Evolutionary conservation across 2,113 vertebrate species (phyloP).

Genomic region (Pteronura brasiliensis): DNA sequence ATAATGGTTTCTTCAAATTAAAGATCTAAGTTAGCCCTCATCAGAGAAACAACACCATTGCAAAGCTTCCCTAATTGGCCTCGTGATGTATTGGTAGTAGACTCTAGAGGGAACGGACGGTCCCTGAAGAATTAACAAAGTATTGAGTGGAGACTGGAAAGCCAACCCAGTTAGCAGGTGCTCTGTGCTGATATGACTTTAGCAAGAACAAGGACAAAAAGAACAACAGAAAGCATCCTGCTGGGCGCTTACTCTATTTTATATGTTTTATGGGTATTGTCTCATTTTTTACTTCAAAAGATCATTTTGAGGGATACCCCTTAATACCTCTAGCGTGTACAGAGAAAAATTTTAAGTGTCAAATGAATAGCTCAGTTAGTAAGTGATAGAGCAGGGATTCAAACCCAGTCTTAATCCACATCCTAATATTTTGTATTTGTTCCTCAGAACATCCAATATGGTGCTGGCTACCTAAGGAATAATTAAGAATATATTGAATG

Average conservation of each 20-base stretch:
- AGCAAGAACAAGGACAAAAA: background rate
- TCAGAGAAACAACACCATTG: background rate
- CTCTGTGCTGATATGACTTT: background rate
- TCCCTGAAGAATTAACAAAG: background rate
- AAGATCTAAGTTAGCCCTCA: background rate
- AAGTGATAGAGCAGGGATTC: background rate
- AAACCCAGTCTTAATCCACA: background rate
- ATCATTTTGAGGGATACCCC: background rate
- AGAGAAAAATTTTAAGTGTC: background rate
- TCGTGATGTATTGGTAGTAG: background rate
- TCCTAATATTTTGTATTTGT: background rate
- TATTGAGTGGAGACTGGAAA: background rate
- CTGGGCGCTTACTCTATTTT: rapidly evolving
- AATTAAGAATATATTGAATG: background rate
- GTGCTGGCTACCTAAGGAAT: background rate
- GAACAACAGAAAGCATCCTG: background rate
- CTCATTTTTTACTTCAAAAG: background rate
- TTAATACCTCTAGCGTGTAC: background rate
- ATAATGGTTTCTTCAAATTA: background rate
- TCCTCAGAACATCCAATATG: too few species aligned
- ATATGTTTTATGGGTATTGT: too few species aligned
- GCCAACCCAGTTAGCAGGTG: too few species aligned
- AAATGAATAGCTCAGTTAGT: background rate
- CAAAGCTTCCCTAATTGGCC: background rate
- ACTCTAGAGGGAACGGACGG: background rate